Conservation (phyloP, 1,140 invertebrate genomes). For the Drosophila ogumai region DNA sequence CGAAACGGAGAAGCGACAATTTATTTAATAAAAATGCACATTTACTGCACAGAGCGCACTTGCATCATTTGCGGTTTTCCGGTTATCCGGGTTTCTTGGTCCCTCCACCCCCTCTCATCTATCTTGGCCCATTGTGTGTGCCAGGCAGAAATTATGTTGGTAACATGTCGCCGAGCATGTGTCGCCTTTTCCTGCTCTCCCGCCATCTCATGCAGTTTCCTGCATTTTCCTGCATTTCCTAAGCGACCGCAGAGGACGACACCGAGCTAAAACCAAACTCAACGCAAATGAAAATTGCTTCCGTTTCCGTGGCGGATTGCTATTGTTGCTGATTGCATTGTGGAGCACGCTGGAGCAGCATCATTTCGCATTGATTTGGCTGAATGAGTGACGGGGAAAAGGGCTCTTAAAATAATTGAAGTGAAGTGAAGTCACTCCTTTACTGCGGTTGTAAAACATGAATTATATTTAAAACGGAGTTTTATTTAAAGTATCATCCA, state of each 20-base stretch:
- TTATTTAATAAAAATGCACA: conserved; percentile 75
- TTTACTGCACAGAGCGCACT: conserved; percentile 47
- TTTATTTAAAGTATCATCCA: too few relatives aligned
- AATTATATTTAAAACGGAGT: too few relatives aligned
- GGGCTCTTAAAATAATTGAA: conserved; percentile 35
- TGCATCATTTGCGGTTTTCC: conserved; percentile 72
- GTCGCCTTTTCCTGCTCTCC: conserved; percentile 21
- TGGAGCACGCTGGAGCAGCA: conserved; percentile 34
- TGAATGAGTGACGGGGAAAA: neutral
- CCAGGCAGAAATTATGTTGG: conserved; percentile 75
- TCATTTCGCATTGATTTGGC: conserved; percentile 48
- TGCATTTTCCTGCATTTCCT: conserved; percentile 22
- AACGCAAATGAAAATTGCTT: conserved; percentile 83
- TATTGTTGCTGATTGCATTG: conserved; percentile 75
- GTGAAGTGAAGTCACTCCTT: neutral
- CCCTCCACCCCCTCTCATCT: conserved; percentile 28
- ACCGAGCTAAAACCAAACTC: conserved; percentile 70
- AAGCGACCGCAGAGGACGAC: conserved; percentile 54
- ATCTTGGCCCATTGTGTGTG: conserved; percentile 62
- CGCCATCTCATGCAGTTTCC: neutral
- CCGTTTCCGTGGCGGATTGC: conserved; percentile 68
- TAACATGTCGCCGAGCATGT: conserved; percentile 72
- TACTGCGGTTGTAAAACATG: too few relatives aligned
- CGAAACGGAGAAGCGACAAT: conserved; percentile 38
- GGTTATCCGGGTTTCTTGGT: conserved; percentile 31